phyloP scores from a whole-genome alignment of 2,797 vertebrate species.

The Spatula versicolor region DNA sequence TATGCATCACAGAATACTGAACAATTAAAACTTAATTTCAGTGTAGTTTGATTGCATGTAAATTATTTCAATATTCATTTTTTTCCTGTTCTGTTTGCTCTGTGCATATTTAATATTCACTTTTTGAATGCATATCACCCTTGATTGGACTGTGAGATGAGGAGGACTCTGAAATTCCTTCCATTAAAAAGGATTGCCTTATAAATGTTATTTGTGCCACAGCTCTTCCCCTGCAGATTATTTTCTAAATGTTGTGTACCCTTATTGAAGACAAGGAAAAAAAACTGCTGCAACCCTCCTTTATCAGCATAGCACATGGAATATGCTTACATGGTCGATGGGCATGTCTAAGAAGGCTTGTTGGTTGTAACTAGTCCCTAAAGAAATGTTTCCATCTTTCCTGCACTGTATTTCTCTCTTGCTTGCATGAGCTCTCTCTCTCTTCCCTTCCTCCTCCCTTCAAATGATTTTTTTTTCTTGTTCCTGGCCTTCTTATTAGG shows the following conservation, averaged over 20 bases:
- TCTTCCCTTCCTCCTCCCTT: background rate
- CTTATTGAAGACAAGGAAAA: slow-evolving; percentile 53
- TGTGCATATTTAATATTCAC: slow-evolving; percentile 61
- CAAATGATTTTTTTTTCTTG: background rate
- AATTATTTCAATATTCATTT: slow-evolving; percentile 74
- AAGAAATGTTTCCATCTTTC: slow-evolving; percentile 69
- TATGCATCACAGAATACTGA: slow-evolving; percentile 70
- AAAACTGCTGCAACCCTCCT: slow-evolving; percentile 54
- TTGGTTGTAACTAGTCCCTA: slow-evolving; percentile 70
- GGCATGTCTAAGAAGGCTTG: slow-evolving; percentile 76
- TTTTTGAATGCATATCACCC: slow-evolving; percentile 64
- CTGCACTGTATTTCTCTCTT: slow-evolving; percentile 1
- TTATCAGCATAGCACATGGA: slow-evolving; percentile 75
- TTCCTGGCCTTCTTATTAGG: background rate
- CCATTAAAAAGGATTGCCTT: slow-evolving; percentile 55
- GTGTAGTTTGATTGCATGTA: slow-evolving; percentile 71
- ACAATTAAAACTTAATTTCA: slow-evolving; percentile 77
- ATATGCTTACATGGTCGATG: slow-evolving; percentile 76
- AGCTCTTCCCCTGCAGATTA: slow-evolving; percentile 65
- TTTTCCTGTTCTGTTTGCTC: slow-evolving; percentile 66
- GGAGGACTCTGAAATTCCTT: slow-evolving; percentile 51
- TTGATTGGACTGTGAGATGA: slow-evolving; percentile 71
- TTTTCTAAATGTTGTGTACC: slow-evolving; percentile 68
- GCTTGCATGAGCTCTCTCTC: slow-evolving; percentile 14
- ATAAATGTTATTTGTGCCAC: slow-evolving; percentile 65